A percentile compares a stretch with the other conserved stretches of the same genome.
Evolutionary conservation across 1,140 invertebrate species (phyloP).

Genomic region (Paracyclopina nana): DNA sequence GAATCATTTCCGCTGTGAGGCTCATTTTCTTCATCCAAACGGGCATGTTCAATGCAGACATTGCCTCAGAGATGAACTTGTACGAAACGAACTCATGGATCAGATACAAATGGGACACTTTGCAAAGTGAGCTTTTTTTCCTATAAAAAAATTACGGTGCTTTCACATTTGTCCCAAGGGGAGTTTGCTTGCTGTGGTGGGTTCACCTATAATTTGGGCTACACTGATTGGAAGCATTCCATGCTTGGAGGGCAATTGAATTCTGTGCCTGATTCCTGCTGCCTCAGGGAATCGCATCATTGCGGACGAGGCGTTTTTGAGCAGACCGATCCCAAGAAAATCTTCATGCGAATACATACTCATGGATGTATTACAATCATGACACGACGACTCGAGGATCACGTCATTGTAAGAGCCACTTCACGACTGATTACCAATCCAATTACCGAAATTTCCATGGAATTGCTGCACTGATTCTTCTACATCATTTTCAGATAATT

Average conservation of each 20-base stretch:
- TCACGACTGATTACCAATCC: not conserved
- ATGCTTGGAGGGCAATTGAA: constrained; percentile 1
- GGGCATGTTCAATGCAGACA: constrained; percentile 1
- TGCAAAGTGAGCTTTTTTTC: constrained; percentile 1
- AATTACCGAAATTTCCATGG: not conserved
- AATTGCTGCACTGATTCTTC: not conserved
- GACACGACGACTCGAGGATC: not conserved
- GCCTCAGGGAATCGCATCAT: constrained; percentile 2
- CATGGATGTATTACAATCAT: constrained; percentile 12
- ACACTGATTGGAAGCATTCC: constrained; percentile 5
- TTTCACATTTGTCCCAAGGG: not conserved
- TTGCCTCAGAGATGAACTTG: not conserved
- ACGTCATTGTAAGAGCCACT: not conserved
- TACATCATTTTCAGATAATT: constrained; percentile 4
- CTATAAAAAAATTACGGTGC: not conserved
- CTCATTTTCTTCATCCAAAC: constrained; percentile 11
- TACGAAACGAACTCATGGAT: constrained; percentile 9
- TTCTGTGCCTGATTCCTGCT: constrained; percentile 11
- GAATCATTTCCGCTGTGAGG: not conserved
- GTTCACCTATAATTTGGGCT: not conserved
- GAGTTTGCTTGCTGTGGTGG: constrained; percentile 9
- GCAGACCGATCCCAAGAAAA: not conserved
- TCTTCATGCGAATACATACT: constrained; percentile 6
- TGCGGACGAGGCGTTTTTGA: constrained; percentile 10
- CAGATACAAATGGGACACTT: constrained; percentile 12